Evolutionary conservation across 2,888 invertebrate species (phyloP), one percentile per base, ranked within the genome.

Genomic region (Tetramorium bicarinatum): DNA sequence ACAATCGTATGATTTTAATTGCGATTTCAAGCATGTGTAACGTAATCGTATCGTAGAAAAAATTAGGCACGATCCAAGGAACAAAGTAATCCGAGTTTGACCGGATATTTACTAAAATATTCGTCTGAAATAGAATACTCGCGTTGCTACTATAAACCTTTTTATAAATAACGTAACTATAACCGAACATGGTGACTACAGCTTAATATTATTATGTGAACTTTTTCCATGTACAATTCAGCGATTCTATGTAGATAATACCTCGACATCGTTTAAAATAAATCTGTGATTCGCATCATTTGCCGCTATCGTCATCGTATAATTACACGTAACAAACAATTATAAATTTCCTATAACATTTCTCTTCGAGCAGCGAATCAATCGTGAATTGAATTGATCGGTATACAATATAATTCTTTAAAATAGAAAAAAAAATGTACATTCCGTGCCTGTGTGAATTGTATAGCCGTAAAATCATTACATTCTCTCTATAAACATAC

Each of bases 101-200:
- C 38, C 18, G 11, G 47, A 34, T 87, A 89, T 82, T 86, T 85
- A 86, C 86, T 88, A 88, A 89, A 85, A 83, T 86, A 76, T 85
- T 69, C 54, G 52, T 86, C 82, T 75, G 74, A 85, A 88, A 54
- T 83, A 71, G 80, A 87, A 85, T 85, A 87, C 76, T 83, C 47
- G 80, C 76, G 71, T 71, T 82, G 44, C 41, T 62, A 44, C 21
- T 81, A 72, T 83, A 80, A 80, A 80, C 21, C 21, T 25, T 83
- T 34, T 71, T 82, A 61, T 72, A 76, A 84, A 76, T 82, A 82
- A 44, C 77, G 69, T 62, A 76, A 76, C 72, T 85, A 82, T 52
- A 81, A 72, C 49, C 76, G 82, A 85, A 86, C 82, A 86, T 82
- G 82, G 82, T 82, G 82, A 85, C 82, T 85, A 82, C 59, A 54